Evolutionary conservation across 2,113 vertebrate species (phyloP).

Genomic region (Hyperoodon ampullatus): DNA sequence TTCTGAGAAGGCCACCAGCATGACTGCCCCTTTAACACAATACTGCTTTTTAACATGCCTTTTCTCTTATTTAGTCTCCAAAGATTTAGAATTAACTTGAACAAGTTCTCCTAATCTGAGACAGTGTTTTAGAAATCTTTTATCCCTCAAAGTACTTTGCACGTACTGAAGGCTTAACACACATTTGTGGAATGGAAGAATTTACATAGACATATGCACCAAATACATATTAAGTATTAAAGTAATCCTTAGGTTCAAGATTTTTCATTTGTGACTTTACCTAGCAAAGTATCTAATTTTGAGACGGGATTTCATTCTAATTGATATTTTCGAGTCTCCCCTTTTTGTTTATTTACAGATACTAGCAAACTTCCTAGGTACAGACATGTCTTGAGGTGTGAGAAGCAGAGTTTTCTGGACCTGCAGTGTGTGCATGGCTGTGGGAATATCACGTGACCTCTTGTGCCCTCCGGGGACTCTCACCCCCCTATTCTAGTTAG

Average conservation of each 20-base stretch:
- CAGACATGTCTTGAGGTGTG: not conserved
- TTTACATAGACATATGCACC: not conserved
- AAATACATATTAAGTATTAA: not conserved
- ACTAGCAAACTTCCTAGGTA: not conserved
- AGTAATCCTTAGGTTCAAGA: not conserved
- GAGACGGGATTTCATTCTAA: not conserved
- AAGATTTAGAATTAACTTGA: conserved; percentile 44
- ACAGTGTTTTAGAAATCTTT: conserved; percentile 44
- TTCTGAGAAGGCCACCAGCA: too few relatives aligned
- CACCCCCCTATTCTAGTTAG: rapidly evolving
- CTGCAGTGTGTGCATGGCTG: rapidly evolving
- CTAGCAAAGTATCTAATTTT: not conserved
- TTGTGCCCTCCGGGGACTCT: rapidly evolving
- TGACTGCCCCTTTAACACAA: not conserved
- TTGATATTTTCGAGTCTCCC: not conserved
- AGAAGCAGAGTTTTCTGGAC: not conserved
- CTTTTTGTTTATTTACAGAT: not conserved
- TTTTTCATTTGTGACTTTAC: not conserved
- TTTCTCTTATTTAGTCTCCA: not conserved
- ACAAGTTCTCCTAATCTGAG: conserved; percentile 46
- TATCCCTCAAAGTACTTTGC: conserved; percentile 23
- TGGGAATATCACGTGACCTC: not conserved
- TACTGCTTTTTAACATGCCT: not conserved
- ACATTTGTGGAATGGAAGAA: not conserved
- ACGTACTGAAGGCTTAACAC: not conserved